Evolutionary conservation across 2,113 vertebrate genomes (phyloP).

Genomic region (Spheniscus mendiculus): DNA sequence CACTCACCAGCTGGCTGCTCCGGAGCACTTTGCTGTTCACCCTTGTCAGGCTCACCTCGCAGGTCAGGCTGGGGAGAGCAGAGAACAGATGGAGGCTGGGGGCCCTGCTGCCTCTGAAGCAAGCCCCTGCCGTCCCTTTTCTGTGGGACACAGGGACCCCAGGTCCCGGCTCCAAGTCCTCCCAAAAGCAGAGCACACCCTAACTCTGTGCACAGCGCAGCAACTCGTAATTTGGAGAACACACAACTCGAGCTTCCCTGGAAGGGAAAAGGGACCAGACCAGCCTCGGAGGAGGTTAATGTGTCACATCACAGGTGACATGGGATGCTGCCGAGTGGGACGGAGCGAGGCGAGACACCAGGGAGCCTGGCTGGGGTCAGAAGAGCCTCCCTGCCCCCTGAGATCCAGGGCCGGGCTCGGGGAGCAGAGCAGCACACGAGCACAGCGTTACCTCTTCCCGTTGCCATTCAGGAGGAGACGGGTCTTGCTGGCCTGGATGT

Average conservation of each 20-base stretch:
- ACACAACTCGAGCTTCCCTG: not conserved
- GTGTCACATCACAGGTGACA: not conserved
- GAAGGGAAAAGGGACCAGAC: not conserved
- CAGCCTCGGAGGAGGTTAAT: not conserved
- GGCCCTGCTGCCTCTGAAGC: not conserved
- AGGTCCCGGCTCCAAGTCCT: not conserved
- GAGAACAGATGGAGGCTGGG: not conserved
- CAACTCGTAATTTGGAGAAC: not conserved
- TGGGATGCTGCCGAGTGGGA: not conserved
- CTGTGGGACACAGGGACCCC: not conserved
- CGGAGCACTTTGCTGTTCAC: conserved; percentile 94
- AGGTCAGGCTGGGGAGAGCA: conserved; percentile 77
- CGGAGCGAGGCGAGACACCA: not conserved
- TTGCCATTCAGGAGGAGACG: conserved; percentile 86
- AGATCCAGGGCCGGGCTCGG: not conserved
- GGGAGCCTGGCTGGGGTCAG: fast-evolving
- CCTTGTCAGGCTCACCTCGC: conserved; percentile 86
- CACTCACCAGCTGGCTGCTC: conserved; percentile 91
- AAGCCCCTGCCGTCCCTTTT: not conserved
- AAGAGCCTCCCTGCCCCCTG: not conserved
- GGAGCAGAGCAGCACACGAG: fast-evolving
- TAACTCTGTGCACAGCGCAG: not conserved
- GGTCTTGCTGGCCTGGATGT: conserved; percentile 87
- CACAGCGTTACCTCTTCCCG: conserved; percentile 77
- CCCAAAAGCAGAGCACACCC: not conserved